Evolutionary conservation across 2,888 invertebrate species (phyloP).

Genomic region (Protophormia terraenovae): DNA sequence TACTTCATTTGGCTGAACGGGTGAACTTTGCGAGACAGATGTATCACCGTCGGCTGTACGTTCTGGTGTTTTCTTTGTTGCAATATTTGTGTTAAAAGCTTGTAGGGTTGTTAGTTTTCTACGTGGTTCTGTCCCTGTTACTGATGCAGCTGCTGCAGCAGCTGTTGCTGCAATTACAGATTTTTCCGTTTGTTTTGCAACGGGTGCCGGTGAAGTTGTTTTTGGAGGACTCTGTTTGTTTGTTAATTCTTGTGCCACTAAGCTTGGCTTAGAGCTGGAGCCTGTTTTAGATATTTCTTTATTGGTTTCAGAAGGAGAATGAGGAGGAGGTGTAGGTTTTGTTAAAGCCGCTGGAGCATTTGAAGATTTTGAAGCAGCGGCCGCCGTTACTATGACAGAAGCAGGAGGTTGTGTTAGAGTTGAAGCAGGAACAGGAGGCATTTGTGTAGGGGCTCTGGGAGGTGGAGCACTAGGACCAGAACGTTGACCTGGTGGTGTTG

Average conservation of each 20-base stretch:
- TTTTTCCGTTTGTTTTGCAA: constrained; percentile 16
- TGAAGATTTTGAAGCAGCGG: constrained; percentile 71
- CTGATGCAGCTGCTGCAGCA: too few relatives aligned
- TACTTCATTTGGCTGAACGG: constrained; percentile 70
- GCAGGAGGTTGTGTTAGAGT: constrained; percentile 63
- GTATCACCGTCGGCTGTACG: constrained; percentile 73
- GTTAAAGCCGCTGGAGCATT: constrained; percentile 43
- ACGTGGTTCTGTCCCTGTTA: constrained; percentile 68
- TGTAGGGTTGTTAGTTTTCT: constrained; percentile 79
- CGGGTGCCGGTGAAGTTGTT: constrained; percentile 68
- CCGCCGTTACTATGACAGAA: constrained; percentile 75
- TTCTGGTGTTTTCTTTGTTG: constrained; percentile 74
- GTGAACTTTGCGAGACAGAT: constrained; percentile 75
- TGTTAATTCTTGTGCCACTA: constrained; percentile 2
- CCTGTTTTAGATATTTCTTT: constrained; percentile 11
- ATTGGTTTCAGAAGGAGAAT: too few relatives aligned
- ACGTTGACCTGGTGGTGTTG: constrained; percentile 73
- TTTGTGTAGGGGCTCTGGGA: constrained; percentile 52
- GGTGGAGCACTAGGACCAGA: constrained; percentile 19
- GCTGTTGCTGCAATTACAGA: neutral
- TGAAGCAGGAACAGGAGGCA: constrained; percentile 27
- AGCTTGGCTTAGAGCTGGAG: constrained; percentile 68
- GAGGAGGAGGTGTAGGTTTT: constrained; percentile 33
- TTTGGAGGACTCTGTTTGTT: constrained; percentile 72
- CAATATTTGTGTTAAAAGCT: constrained; percentile 73